Conservation (phyloP, 2,797 vertebrate genomes). For the Ctenopoma kingsleyae region DNA sequence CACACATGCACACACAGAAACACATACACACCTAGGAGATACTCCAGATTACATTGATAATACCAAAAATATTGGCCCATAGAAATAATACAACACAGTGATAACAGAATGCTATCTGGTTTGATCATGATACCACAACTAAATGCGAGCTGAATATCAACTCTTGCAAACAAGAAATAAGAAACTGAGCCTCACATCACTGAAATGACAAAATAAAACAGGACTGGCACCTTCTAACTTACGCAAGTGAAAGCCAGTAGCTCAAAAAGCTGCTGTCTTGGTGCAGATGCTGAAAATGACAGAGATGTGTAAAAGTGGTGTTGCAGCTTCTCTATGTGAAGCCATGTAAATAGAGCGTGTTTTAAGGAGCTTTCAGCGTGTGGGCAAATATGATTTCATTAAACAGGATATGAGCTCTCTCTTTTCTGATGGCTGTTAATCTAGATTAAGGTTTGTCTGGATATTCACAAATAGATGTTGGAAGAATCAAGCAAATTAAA, state of each 20-base stretch:
- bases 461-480: constrained; percentile 73
- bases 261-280: constrained; percentile 25
- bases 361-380: constrained; percentile 75
- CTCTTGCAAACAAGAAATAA: constrained; percentile 75
- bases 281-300: constrained; percentile 43
- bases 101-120: constrained; percentile 76
- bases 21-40: constrained; percentile 75
- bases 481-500: constrained; percentile 74
- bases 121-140: constrained; percentile 74
- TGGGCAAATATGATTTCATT: constrained; percentile 78
- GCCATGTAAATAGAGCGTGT: constrained; percentile 70
- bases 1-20: constrained; percentile 25
- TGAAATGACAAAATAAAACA: constrained; percentile 64
- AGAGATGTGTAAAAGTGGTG: constrained; percentile 39
- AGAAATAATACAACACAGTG: constrained; percentile 85
- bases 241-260: constrained; percentile 48
- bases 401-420: constrained; percentile 79
- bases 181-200: constrained; percentile 65
- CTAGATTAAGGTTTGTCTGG: constrained; percentile 78
- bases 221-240: constrained; percentile 45
- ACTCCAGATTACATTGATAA: constrained; percentile 84
- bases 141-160: constrained; percentile 78
- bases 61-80: constrained; percentile 85
- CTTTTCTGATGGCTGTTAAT: constrained; percentile 72
- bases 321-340: constrained; percentile 58